These are phyloP conservation scores for Heliconius congener DNA, from an alignment of 1,140 invertebrate species.

Conservation along the genomic window DNA sequence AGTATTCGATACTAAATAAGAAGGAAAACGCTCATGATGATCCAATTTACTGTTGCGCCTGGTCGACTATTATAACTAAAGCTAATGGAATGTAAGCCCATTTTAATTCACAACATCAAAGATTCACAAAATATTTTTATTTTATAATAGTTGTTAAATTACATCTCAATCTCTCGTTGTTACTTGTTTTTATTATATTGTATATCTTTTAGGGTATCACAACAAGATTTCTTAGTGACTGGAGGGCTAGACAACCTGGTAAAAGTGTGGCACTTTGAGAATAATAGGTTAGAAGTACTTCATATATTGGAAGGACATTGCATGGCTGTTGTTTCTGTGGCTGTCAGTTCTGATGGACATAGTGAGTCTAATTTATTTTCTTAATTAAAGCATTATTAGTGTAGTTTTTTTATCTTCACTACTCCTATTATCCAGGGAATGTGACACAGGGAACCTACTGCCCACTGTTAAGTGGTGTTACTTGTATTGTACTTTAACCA, in stretches of 20 bases:
- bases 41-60: conserved; percentile 94
- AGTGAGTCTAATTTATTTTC: conserved; percentile 82
- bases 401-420: no score
- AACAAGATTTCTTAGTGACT: conserved; percentile 91
- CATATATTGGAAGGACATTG: conserved; percentile 93
- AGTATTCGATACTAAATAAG: conserved; percentile 83
- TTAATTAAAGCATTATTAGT: no score
- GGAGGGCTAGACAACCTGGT: conserved; percentile 96
- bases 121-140: not conserved
- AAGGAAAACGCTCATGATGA: conserved; percentile 96
- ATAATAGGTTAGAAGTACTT: conserved; percentile 88
- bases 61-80: conserved; percentile 85
- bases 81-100: conserved; percentile 72
- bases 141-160: not conserved
- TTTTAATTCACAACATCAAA: not conserved
- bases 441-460: no score
- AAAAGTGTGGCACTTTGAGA: conserved; percentile 91
- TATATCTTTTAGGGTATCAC: conserved; percentile 79
- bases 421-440: no score
- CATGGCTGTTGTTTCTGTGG: conserved; percentile 95
- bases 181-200: not conserved
- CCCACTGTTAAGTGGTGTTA: no score
- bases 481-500: no score
- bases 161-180: not conserved
- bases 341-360: conserved; percentile 92